Percentiles rank a stretch among this genome's conserved stretches.
These are phyloP conservation scores for Stegastes partitus DNA, from an alignment of 2,113 vertebrate genomes.

Conservation along the genomic window DNA sequence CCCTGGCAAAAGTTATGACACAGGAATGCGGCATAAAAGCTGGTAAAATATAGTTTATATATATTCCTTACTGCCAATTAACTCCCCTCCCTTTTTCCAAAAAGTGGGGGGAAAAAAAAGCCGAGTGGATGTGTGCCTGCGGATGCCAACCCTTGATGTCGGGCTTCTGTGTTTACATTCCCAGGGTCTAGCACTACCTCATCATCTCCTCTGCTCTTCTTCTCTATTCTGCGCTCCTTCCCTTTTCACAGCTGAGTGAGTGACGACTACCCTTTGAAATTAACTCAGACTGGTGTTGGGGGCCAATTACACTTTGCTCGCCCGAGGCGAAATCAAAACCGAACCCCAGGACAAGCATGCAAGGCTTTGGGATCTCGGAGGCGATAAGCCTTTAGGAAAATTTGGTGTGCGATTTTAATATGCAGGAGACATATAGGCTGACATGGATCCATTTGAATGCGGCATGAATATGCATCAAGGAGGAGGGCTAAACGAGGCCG, in stretches of 20 bases:
- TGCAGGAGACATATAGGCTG: conserved; percentile 29
- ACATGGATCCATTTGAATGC: conserved; percentile 26
- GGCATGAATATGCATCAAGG: conserved; percentile 42
- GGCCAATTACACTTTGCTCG: conserved; percentile 53
- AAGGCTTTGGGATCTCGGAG: conserved; percentile 2
- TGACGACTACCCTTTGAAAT: conserved; percentile 55
- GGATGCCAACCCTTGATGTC: conserved; percentile 44
- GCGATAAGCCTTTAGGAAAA: conserved; percentile 4
- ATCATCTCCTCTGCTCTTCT: conserved; percentile 33
- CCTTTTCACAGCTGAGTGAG: conserved; percentile 42
- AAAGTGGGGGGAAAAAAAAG: background rate
- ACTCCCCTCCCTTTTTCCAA: background rate
- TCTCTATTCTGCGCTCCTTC: conserved; percentile 13
- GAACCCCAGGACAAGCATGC: background rate
- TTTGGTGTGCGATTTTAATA: background rate
- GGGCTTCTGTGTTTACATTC: conserved; percentile 68
- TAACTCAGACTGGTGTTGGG: conserved; percentile 16
- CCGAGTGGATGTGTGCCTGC: background rate
- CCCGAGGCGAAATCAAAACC: conserved; percentile 21
- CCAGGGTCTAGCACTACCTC: conserved; percentile 48
- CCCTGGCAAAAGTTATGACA: conserved; percentile 15
- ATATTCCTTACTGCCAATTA: conserved; percentile 27
- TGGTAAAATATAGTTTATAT: background rate
- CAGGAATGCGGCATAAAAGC: background rate
- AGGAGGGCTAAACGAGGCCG: background rate